Conservation (phyloP, 2,888 invertebrate species). For the Cordilura impudica region DNA sequence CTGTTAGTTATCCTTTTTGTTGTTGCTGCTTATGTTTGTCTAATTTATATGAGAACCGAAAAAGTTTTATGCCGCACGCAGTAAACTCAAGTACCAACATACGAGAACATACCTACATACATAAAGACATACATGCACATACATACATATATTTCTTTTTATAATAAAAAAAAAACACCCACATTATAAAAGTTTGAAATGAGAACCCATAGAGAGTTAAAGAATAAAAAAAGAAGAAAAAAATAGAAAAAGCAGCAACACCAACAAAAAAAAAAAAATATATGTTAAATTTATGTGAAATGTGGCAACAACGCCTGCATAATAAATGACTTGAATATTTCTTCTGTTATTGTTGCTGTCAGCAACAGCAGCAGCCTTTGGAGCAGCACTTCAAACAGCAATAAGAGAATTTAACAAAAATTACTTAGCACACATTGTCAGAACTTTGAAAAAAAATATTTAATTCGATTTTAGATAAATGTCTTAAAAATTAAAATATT, state of each 20-base stretch:
- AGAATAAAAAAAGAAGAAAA: conserved; percentile 8
- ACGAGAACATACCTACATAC: neutral
- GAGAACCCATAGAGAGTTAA: conserved; percentile 28
- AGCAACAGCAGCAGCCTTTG: neutral
- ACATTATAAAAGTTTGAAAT: conserved; percentile 19
- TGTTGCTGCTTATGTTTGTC: conserved; percentile 17
- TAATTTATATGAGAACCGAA: conserved; percentile 49
- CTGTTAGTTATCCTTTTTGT: neutral
- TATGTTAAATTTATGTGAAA: conserved; percentile 39
- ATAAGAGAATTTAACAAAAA: no score
- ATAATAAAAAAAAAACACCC: conserved; percentile 34
- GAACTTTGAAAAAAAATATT: no score
- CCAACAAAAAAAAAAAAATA: conserved; percentile 11
- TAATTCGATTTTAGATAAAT: no score
- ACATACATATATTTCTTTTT: no score
- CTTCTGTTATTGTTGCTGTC: neutral
- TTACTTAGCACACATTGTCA: no score
- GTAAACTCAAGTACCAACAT: conserved; percentile 8
- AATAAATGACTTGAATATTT: conserved; percentile 62
- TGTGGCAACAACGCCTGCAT: conserved; percentile 60
- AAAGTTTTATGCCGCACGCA: conserved; percentile 42
- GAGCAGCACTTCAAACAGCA: neutral
- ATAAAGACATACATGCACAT: no score
- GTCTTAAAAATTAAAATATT: no score
- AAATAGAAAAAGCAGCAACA: neutral